These are phyloP conservation scores for Chondrilla cf. caribensis DNA, from an alignment of 37 sponge, comb jelly and placozoan species.

Conservation along the genomic window DNA sequence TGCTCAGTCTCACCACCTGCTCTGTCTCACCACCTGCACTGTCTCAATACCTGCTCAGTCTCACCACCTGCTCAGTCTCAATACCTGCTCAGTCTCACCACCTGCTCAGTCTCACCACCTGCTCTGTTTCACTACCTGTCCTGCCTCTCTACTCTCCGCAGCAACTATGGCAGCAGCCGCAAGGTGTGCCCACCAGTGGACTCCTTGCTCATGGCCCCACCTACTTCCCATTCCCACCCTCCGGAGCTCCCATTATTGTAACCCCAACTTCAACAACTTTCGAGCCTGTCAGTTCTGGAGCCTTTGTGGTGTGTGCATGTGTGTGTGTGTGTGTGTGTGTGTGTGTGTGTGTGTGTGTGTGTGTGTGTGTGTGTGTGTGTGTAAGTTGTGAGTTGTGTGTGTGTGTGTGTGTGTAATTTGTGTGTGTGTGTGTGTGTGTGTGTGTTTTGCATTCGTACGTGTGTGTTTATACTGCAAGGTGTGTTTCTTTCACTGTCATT, in stretches of 20 bases:
- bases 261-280: neutral
- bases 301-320: neutral
- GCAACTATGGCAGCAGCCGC: slow-evolving; percentile 10
- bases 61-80: no score
- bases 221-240: slow-evolving; percentile 46
- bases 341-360: neutral
- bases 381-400: no score
- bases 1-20: no score
- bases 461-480: neutral
- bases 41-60: no score
- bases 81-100: no score
- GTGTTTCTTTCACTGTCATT: neutral
- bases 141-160: neutral
- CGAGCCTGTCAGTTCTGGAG: neutral
- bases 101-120: no score
- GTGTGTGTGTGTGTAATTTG: no score
- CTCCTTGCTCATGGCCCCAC: slow-evolving; percentile 13
- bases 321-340: slow-evolving; percentile 1
- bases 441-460: neutral
- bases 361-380: no score
- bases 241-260: neutral
- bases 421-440: no score
- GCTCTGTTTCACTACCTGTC: neutral
- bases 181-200: neutral
- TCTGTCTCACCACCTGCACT: no score